Conservation (phyloP, 2,797 vertebrate genomes). For the Gymnopithys bicolor region DNA sequence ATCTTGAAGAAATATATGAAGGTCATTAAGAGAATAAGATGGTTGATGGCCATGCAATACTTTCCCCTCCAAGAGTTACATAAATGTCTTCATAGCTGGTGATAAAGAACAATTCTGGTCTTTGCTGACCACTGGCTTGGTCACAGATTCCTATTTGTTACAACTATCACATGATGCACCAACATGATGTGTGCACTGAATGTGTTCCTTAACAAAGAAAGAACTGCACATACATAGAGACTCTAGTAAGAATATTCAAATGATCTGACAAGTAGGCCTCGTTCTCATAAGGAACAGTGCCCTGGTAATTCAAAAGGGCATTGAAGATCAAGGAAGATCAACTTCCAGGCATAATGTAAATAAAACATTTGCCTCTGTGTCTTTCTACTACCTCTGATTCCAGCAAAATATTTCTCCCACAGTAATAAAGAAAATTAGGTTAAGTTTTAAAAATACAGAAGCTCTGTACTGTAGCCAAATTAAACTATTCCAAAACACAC, state of each 20-base stretch:
- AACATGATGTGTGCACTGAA: background rate
- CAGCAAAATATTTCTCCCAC: constrained; percentile 25
- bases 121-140: background rate
- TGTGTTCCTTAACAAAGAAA: background rate
- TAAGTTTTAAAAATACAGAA: constrained; percentile 58
- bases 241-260: background rate
- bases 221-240: background rate
- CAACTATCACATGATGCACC: background rate
- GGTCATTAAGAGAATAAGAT: background rate
- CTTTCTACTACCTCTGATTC: background rate
- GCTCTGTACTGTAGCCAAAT: constrained; percentile 8
- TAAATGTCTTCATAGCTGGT: background rate
- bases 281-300: background rate
- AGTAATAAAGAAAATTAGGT: constrained; percentile 30
- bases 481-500: constrained; percentile 29
- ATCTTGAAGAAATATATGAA: background rate
- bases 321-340: background rate
- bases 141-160: background rate
- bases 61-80: background rate
- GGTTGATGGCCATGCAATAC: background rate
- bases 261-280: background rate
- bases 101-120: background rate
- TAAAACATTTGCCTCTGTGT: background rate
- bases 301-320: background rate
- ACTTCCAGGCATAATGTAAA: constrained; percentile 5